These are phyloP conservation scores for Spea multiplicata DNA, from an alignment of 2,113 vertebrate genomes.

Conservation along the genomic window DNA sequence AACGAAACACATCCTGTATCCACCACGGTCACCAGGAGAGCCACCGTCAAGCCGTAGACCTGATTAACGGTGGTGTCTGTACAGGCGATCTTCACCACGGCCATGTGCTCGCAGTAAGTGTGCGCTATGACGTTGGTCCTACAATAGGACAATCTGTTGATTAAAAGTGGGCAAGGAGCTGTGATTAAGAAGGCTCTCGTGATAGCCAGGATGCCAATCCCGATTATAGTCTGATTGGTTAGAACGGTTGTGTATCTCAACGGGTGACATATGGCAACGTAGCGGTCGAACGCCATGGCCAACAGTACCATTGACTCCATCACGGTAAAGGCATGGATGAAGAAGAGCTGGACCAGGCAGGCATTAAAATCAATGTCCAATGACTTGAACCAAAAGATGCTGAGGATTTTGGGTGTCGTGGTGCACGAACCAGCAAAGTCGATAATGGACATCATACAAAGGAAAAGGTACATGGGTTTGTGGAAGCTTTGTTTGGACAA, in stretches of 20 bases:
- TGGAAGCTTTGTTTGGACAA: not conserved
- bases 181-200: not conserved
- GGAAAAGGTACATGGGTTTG: conserved; percentile 25
- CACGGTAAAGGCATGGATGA: conserved; percentile 21
- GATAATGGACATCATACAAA: conserved; percentile 8
- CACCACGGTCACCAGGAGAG: not conserved
- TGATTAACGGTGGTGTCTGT: conserved; percentile 16
- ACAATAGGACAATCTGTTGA: conserved; percentile 36
- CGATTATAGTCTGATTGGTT: not conserved
- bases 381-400: conserved; percentile 27
- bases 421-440: conserved; percentile 27
- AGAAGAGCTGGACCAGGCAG: conserved; percentile 38
- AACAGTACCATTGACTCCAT: conserved; percentile 20
- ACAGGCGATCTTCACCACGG: conserved; percentile 20
- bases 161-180: not conserved
- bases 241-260: conserved; percentile 37
- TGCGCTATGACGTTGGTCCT: conserved; percentile 46
- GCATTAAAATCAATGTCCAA: conserved; percentile 17
- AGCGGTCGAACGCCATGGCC: conserved; percentile 44
- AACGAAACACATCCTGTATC: not conserved
- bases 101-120: conserved; percentile 53
- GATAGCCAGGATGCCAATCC: not conserved
- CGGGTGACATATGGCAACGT: conserved; percentile 40
- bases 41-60: not conserved
- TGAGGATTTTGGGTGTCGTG: conserved; percentile 31